Conservation (phyloP, 2,113 vertebrate genomes). For the Machaerirhynchus nigripectus region DNA sequence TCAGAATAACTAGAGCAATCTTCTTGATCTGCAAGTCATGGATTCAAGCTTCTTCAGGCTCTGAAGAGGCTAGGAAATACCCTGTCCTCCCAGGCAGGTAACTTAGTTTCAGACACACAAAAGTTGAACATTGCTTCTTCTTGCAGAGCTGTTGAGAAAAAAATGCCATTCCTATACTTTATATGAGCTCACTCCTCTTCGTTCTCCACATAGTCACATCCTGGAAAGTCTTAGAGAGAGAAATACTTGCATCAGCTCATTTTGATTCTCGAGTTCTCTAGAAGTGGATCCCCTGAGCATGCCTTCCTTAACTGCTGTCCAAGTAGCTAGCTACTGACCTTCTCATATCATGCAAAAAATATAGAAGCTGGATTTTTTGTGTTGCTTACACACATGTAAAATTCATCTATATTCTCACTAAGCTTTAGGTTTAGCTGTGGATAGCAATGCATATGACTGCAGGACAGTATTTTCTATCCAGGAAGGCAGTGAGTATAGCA, state of each 20-base stretch:
- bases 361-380: background rate
- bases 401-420: background rate
- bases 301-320: background rate
- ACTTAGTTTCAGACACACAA: background rate
- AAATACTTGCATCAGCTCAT: background rate
- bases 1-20: background rate
- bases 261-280: background rate
- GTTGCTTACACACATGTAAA: background rate
- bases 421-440: background rate
- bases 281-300: background rate
- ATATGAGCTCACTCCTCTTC: background rate
- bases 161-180: background rate
- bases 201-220: background rate
- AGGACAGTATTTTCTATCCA: background rate
- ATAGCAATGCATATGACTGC: no score
- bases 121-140: background rate
- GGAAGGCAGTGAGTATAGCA: background rate
- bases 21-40: background rate
- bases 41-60: background rate
- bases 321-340: background rate
- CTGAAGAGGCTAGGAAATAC: background rate
- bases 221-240: background rate
- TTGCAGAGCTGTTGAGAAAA: background rate
- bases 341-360: background rate
- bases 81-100: background rate